phyloP scores from a whole-genome alignment of 2,888 invertebrate species.

The Tanytarsus gracilentus region DNA sequence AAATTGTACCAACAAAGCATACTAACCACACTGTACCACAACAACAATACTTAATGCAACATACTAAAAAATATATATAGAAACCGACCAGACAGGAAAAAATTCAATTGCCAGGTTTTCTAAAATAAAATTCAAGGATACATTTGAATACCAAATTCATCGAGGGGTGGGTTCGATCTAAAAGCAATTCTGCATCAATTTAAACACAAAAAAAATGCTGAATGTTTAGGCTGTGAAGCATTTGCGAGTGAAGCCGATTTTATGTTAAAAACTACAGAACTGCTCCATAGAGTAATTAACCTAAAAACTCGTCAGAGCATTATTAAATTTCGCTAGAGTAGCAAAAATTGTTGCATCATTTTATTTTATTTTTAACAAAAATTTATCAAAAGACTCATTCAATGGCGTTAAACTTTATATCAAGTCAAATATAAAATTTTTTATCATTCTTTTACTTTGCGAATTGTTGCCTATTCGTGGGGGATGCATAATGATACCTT shows the following conservation, averaged over 20 bases:
- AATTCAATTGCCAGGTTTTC: slow-evolving; percentile 5
- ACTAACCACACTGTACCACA: neutral
- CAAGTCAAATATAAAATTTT: too few relatives aligned
- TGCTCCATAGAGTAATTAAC: too few relatives aligned
- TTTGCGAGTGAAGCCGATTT: slow-evolving; percentile 20
- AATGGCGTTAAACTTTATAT: too few relatives aligned
- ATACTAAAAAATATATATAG: neutral
- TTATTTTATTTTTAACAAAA: too few relatives aligned
- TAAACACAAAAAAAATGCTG: too few relatives aligned
- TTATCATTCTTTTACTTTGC: too few relatives aligned
- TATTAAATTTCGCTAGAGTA: too few relatives aligned
- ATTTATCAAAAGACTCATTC: too few relatives aligned
- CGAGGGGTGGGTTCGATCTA: too few relatives aligned
- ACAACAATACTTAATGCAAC: neutral
- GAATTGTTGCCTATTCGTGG: too few relatives aligned
- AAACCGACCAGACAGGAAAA: neutral
- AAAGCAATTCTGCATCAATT: neutral
- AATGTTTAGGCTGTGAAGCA: slow-evolving; percentile 21
- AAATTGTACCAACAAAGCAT: neutral
- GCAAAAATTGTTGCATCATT: neutral
- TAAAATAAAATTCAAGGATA: neutral
- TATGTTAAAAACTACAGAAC: neutral
- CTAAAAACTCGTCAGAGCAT: too few relatives aligned
- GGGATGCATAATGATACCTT: too few relatives aligned
- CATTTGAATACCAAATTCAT: slow-evolving; percentile 18